Evolutionary conservation across 1,140 invertebrate genomes (phyloP).

Genomic region (Aphelinus certus): DNA sequence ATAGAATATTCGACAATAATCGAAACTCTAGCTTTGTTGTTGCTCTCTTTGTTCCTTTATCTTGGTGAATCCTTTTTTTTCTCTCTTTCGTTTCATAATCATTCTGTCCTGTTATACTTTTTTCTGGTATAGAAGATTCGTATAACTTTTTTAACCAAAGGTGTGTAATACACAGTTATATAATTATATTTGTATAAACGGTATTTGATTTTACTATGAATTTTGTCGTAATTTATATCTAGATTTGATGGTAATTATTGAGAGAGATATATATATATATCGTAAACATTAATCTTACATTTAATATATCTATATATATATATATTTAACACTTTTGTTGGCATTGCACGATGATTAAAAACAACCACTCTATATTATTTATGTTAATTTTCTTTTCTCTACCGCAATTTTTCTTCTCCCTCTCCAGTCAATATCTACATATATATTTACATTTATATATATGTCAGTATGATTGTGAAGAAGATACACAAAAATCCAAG

Average conservation of each 20-base stretch:
- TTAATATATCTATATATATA: neutral
- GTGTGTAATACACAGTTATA: slow-evolving; percentile 23
- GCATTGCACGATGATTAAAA: slow-evolving; percentile 33
- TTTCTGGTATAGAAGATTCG: slow-evolving; percentile 22
- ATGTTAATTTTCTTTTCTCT: neutral
- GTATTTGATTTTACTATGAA: slow-evolving; percentile 16
- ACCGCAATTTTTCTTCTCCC: neutral
- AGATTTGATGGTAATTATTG: no score
- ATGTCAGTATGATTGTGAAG: neutral
- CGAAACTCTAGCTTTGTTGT: slow-evolving; percentile 29
- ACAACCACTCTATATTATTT: neutral
- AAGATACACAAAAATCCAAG: neutral
- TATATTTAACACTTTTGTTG: slow-evolving; percentile 23
- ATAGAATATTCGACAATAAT: neutral
- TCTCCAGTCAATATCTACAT: neutral
- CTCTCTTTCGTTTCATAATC: slow-evolving; percentile 13
- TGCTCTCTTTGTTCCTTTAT: slow-evolving; percentile 28
- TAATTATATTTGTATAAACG: slow-evolving; percentile 22
- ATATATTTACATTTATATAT: slow-evolving; percentile 4
- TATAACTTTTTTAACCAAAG: slow-evolving; percentile 29
- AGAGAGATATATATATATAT: neutral
- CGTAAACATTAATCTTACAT: neutral
- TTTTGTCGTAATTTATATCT: no score
- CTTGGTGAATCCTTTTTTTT: slow-evolving; percentile 22
- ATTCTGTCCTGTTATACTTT: slow-evolving; percentile 7